Evolutionary conservation across 2,113 vertebrate species (phyloP).

Genomic region (Chlamydotis undulata): DNA sequence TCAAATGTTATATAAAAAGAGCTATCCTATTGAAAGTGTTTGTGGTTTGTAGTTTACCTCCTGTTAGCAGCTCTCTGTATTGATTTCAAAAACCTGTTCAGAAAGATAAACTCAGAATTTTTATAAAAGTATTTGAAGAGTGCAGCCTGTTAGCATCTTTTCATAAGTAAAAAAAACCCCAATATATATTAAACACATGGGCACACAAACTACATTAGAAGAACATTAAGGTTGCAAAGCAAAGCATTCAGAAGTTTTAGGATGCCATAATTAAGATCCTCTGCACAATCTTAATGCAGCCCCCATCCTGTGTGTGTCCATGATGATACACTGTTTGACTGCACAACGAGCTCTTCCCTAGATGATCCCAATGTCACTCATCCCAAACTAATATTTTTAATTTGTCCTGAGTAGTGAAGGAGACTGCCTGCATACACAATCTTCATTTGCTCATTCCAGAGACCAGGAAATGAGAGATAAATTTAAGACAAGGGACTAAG

Average conservation of each 20-base stretch:
- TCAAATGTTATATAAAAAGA: slow-evolving; percentile 77
- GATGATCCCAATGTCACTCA: background rate
- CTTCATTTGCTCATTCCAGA: background rate
- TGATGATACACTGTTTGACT: background rate
- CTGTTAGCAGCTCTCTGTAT: slow-evolving; percentile 70
- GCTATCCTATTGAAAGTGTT: slow-evolving; percentile 72
- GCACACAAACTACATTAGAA: background rate
- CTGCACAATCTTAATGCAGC: background rate
- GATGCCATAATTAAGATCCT: background rate
- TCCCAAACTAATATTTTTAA: background rate
- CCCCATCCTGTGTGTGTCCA: background rate
- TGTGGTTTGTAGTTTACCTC: slow-evolving; percentile 74
- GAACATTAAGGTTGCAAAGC: background rate
- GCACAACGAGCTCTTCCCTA: background rate
- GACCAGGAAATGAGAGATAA: background rate
- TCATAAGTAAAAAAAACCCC: slow-evolving; percentile 5
- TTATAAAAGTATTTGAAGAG: slow-evolving; percentile 45
- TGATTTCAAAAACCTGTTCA: slow-evolving; percentile 74
- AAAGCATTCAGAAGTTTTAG: background rate
- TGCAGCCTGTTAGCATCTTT: slow-evolving; percentile 43
- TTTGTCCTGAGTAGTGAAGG: background rate
- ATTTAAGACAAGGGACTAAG: background rate
- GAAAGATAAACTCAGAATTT: slow-evolving; percentile 64
- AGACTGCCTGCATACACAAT: background rate
- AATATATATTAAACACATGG: background rate